Evolutionary conservation across 2,113 vertebrate genomes (phyloP).

Genomic region (Scytalopus superciliaris): DNA sequence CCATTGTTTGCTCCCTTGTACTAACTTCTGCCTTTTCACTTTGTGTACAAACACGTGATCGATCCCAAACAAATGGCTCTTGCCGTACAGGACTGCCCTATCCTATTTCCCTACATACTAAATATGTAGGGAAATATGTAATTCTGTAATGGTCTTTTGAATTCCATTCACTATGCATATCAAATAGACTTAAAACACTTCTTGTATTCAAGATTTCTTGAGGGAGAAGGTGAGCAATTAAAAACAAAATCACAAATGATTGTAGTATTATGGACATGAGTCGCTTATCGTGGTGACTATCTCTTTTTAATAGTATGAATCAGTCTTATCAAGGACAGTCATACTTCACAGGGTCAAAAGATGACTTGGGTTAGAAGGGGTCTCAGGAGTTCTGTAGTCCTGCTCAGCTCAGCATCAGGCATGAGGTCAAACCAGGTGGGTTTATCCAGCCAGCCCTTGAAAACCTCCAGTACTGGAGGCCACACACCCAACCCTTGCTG

Average conservation of each 20-base stretch:
- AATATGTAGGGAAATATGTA: background rate
- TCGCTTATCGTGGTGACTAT: background rate
- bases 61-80: background rate
- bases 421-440: background rate
- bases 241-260: background rate
- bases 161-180: background rate
- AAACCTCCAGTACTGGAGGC: background rate
- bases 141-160: background rate
- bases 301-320: background rate
- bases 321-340: background rate
- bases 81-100: background rate
- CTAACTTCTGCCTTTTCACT: background rate
- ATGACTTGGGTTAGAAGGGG: background rate
- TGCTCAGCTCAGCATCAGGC: background rate
- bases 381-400: background rate
- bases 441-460: background rate
- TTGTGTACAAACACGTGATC: background rate
- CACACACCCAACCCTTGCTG: background rate
- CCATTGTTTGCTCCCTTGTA: background rate
- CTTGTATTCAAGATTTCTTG: background rate
- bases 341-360: background rate
- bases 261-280: background rate
- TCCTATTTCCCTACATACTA: rapidly evolving
- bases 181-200: background rate
- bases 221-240: background rate